A percentile compares a stretch with the other conserved stretches of the same genome.
These are phyloP conservation scores for Phalacrocorax brasilianus DNA, from an alignment of 2,113 vertebrate genomes.

Conservation along the genomic window DNA sequence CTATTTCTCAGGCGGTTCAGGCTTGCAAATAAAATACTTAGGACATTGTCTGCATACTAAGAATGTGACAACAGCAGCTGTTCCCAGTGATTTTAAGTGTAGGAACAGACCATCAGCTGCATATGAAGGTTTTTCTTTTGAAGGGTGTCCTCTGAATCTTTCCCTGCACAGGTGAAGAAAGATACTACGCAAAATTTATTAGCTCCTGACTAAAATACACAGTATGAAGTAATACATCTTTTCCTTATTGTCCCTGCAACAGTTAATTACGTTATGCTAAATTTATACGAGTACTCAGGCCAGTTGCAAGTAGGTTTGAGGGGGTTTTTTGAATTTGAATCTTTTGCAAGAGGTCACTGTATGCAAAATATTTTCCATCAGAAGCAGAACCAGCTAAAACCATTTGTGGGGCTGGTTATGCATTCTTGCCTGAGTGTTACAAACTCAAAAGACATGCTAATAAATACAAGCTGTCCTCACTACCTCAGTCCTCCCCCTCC, in stretches of 20 bases:
- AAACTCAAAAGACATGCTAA: neutral
- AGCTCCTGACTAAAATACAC: neutral
- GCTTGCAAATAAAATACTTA: neutral
- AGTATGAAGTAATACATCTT: neutral
- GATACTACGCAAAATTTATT: neutral
- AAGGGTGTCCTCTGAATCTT: neutral
- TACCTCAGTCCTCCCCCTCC: neutral
- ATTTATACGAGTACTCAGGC: neutral
- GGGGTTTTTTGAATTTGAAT: neutral
- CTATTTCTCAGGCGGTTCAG: neutral
- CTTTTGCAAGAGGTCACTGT: neutral
- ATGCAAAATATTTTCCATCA: conserved; percentile 19
- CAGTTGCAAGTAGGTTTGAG: neutral
- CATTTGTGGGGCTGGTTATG: neutral
- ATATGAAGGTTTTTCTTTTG: neutral
- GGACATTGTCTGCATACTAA: neutral
- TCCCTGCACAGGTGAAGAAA: neutral
- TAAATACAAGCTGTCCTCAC: conserved; percentile 11
- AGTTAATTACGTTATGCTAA: neutral
- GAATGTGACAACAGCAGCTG: neutral
- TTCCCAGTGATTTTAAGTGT: neutral
- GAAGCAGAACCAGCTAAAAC: conserved; percentile 14
- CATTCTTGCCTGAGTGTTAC: conserved; percentile 28
- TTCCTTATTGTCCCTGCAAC: neutral
- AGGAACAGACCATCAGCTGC: neutral